A percentile compares a stretch with the other conserved stretches of the same genome.
phyloP scores from a whole-genome alignment of 2,888 invertebrate genomes.

The Aleiodes leptofemur region DNA sequence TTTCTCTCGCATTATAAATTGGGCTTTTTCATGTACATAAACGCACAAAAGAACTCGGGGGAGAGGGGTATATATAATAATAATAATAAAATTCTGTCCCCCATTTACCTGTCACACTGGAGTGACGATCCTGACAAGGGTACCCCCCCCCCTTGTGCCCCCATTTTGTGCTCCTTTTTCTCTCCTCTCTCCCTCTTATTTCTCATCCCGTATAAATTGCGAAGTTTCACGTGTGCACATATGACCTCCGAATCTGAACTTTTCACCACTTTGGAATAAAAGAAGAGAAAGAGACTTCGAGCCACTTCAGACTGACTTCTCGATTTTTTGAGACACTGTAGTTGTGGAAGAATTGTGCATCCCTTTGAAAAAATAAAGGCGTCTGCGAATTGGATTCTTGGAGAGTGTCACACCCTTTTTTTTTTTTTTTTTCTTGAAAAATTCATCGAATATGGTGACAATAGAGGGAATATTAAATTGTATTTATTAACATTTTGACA shows the following conservation, averaged over 20 bases:
- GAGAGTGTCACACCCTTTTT: conserved; percentile 22
- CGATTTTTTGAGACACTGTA: conserved; percentile 18
- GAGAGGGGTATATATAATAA: background rate
- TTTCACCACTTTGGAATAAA: conserved; percentile 15
- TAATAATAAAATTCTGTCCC: conserved; percentile 50
- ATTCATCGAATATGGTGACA: background rate
- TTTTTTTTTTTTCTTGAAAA: background rate
- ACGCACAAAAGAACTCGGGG: background rate
- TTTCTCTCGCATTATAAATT: background rate
- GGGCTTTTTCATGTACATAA: background rate
- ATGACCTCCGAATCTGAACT: background rate
- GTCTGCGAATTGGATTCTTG: conserved; percentile 15
- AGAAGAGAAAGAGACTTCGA: conserved; percentile 18
- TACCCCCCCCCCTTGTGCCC: conserved; percentile 51
- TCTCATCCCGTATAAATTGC: conserved; percentile 13
- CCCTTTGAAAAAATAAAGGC: conserved; percentile 34
- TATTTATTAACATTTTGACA: background rate
- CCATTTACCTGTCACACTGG: conserved; percentile 72
- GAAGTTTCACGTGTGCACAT: conserved; percentile 14
- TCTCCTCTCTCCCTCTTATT: conserved; percentile 1
- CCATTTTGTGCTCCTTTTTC: conserved; percentile 26
- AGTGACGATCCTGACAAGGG: conserved; percentile 72
- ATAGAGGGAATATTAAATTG: too few relatives aligned
- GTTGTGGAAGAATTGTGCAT: conserved; percentile 15
- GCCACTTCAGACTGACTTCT: conserved; percentile 38